Evolutionary conservation across 2,888 invertebrate genomes (phyloP).

Genomic region (Mythimna impura): DNA sequence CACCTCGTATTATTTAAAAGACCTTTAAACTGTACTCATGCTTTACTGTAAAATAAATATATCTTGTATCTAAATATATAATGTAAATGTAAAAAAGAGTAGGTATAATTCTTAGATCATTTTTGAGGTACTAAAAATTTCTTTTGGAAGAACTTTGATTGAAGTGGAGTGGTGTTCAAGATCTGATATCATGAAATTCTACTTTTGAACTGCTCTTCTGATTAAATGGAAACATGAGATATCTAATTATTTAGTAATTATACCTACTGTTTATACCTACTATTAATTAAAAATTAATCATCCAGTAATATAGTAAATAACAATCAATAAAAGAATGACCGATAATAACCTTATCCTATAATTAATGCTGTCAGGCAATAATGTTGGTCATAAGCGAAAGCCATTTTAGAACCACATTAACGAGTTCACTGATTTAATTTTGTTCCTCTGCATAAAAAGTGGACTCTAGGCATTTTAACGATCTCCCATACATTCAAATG

Average conservation of each 20-base stretch:
- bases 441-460: conserved; percentile 40
- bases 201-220: neutral
- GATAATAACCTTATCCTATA: neutral
- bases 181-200: neutral
- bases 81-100: too few relatives aligned
- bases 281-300: too few relatives aligned
- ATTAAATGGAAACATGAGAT: too few relatives aligned
- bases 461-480: conserved; percentile 43
- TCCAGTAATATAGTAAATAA: neutral
- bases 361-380: neutral
- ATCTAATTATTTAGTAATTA: neutral
- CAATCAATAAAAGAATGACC: neutral
- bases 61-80: too few relatives aligned
- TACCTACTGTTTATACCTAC: too few relatives aligned
- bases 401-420: conserved; percentile 20
- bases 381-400: conserved; percentile 40
- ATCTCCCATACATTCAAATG: conserved; percentile 44
- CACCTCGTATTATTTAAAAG: too few relatives aligned
- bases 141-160: too few relatives aligned
- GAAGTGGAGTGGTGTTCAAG: neutral
- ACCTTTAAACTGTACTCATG: too few relatives aligned
- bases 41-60: too few relatives aligned
- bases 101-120: too few relatives aligned
- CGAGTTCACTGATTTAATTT: conserved; percentile 44
- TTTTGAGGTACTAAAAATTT: too few relatives aligned